phyloP scores from a whole-genome alignment of 2,113 vertebrate species.

The Phylloscopus whistleri region DNA sequence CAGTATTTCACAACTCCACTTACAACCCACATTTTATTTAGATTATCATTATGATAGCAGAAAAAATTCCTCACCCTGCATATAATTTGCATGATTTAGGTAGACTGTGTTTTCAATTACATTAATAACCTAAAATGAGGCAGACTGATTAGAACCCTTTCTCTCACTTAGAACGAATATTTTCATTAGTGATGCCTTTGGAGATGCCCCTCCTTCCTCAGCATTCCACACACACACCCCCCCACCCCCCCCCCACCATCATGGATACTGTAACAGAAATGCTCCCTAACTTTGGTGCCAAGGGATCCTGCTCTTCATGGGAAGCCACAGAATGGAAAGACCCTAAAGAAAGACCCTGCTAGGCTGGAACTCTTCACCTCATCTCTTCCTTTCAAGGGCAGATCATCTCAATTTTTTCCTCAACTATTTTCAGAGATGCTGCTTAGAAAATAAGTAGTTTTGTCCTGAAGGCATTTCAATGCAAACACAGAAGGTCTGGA shows the following conservation, averaged over 20 bases:
- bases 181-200: neutral
- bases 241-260: neutral
- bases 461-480: neutral
- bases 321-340: neutral
- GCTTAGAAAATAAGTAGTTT: neutral
- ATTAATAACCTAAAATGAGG: slow-evolving; percentile 60
- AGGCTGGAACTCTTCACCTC: neutral
- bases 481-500: neutral
- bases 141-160: slow-evolving; percentile 55
- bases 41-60: slow-evolving; percentile 60
- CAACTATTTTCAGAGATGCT: neutral
- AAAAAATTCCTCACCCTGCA: slow-evolving; percentile 28
- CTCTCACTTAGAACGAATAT: slow-evolving; percentile 35
- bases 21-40: slow-evolving; percentile 57
- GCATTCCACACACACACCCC: neutral
- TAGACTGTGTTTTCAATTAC: slow-evolving; percentile 58
- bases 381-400: neutral
- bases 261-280: neutral
- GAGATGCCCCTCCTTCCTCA: neutral
- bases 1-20: slow-evolving; percentile 43
- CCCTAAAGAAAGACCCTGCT: neutral
- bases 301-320: neutral
- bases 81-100: slow-evolving; percentile 67
- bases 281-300: neutral
- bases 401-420: neutral